Evolutionary conservation across 2,888 invertebrate genomes (phyloP), one percentile per base, ranked within the genome.

Genomic region (Calliopum simillimum): DNA sequence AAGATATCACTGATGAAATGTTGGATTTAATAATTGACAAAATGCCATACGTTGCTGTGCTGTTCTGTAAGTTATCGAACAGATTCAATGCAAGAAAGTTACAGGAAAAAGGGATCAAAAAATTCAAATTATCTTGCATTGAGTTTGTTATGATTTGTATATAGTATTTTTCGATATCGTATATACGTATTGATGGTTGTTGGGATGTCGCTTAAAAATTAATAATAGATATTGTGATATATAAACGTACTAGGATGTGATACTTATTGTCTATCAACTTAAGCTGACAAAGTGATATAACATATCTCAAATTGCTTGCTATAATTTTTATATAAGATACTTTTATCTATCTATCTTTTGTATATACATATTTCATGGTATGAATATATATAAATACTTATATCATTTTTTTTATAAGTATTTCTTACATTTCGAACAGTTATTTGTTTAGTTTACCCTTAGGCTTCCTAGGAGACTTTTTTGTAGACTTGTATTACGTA

Each of bases 1-100:
- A 97, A 87, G 96, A 97, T 81, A 93, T 97, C 69, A 97, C 96
- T 19, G 95, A 96, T 85, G 96, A 97, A 88, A 96, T 97, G 95
- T 88, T 97, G 75, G 96, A 96, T 83, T 89, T 95, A 82, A 92
- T 97, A 76, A 93, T 97, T 78, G 92, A 92, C 73, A 94, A 94
- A 88, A 94, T 94, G 91, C 92, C 92, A 8, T 92, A 94, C 84
- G 94, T 97, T 76, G 96, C 96, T 62, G 96, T 95, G 67, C 88
- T 97, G 78, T 97, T 96, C 88, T 96, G 96, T 96, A 89, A 93
- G 93, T 84, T 69, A 51, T 33, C 25, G 13, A 46, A 43, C 46
- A 43, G 51, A 41, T 16, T 11, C 41, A 46, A 64, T 56, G 16
- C 44, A 51, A 61, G 19, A 8, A 19, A 19, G 13, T 51, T 13